Evolutionary conservation across 2,888 invertebrate genomes (phyloP), one percentile per base, ranked within the genome.

Genomic region (Noctua comes): DNA sequence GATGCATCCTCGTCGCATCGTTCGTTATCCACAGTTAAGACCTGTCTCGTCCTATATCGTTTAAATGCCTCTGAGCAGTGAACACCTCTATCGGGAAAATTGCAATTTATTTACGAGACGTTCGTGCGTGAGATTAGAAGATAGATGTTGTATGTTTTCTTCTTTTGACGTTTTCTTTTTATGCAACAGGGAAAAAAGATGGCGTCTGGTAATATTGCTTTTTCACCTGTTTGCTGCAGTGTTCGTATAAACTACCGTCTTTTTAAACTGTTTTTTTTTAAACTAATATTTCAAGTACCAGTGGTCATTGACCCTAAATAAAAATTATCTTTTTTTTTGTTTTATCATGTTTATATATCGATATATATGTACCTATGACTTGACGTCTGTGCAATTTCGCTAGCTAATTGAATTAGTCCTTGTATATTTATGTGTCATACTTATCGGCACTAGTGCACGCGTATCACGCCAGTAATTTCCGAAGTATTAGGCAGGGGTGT

Each of bases 1-100:
- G 65, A 65, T 75, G 74, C 64, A 24, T 79, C 77, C 54, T 71
- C 54, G 66, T 68, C 51, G 27, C 62, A 46, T 75, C 86, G 75
- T 86, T 62, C 70, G 73, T 83, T 76, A 83, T 66, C 54, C 74
- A 31, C 64, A n/a, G 79, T 73, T 68, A 70, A 83, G 77, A 77
- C 66, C 77, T 82, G 75, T 76, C 75, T 51, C 51, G 51, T 51
- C 51, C 51, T 31, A 51, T 76, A 68, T 51, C 57, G 79, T 75
- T 86, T 79, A 73, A 66, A 70, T 73, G 59, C 13, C 13, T n/a
- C 21, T n/a, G n/a, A n/a, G n/a, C n/a, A n/a, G 3, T 51, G 16
- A 65, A 57, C 48, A 73, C 24, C 27, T 59, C 27, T 46, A 36
- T 62, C 40, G 13, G 36, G n/a, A 46, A 74, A 65, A 59, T 64